phyloP scores from a whole-genome alignment of 30 jellyfish, hydroid and myxozoan species.

The Chrysaora quinquecirrha region DNA sequence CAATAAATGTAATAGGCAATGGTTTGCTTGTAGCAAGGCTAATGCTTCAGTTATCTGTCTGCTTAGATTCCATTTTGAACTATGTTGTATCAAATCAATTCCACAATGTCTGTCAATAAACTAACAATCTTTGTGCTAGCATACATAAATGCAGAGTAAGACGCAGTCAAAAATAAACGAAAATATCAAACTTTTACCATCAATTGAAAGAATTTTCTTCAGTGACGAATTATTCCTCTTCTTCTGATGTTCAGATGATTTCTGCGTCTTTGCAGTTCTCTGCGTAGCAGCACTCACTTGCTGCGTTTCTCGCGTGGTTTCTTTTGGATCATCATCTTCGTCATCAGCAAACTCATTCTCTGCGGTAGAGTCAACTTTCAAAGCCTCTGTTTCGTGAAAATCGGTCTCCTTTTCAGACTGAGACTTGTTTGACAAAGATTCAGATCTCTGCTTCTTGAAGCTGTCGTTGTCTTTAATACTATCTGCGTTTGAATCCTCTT shows the following conservation, averaged over 20 bases:
- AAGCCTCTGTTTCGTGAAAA: conserved; percentile 44
- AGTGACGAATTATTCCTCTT: neutral
- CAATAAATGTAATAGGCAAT: too few relatives aligned
- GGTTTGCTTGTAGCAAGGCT: too few relatives aligned
- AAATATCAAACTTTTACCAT: neutral
- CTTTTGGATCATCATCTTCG: conserved; percentile 38
- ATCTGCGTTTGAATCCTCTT: neutral
- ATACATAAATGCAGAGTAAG: neutral
- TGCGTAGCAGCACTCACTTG: neutral
- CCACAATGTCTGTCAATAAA: too few relatives aligned
- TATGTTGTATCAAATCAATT: too few relatives aligned
- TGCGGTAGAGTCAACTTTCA: conserved; percentile 6
- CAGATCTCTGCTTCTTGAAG: conserved; percentile 3
- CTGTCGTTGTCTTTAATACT: neutral
- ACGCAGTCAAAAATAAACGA: neutral
- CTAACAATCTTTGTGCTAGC: too few relatives aligned
- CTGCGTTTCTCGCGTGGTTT: neutral
- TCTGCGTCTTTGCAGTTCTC: neutral
- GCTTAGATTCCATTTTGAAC: too few relatives aligned
- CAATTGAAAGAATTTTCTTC: neutral
- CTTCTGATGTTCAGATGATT: neutral
- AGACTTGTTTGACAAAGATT: neutral
- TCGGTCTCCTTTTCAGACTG: conserved; percentile 18
- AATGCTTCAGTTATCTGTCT: too few relatives aligned
- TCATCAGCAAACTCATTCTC: conserved; percentile 53